Percentiles rank a stretch among this genome's conserved stretches.
phyloP scores from a whole-genome alignment of 2,113 vertebrate genomes.

The Thinocorus orbignyianus region DNA sequence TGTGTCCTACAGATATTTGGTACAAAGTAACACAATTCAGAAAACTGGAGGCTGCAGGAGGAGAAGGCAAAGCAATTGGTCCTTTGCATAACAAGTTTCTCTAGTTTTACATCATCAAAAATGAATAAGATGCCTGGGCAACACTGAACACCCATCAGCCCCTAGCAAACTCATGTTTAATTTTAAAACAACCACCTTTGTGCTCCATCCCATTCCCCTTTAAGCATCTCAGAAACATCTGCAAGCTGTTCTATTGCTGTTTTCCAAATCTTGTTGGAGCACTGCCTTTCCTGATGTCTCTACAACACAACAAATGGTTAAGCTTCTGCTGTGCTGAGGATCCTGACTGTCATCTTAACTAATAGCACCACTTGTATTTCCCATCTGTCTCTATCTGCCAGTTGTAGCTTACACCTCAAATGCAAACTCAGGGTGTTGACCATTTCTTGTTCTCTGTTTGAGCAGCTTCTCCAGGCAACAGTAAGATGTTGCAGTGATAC shows the following conservation, averaged over 20 bases:
- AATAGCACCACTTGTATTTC: not conserved
- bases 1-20: not conserved
- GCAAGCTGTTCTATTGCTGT: not conserved
- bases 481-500: not conserved
- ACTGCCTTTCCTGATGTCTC: not conserved
- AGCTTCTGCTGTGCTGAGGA: not conserved
- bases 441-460: not conserved
- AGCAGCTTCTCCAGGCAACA: not conserved
- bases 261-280: not conserved
- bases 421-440: not conserved
- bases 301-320: not conserved
- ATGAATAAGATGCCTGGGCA: not conserved
- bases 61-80: not conserved
- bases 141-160: not conserved
- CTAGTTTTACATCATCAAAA: not conserved
- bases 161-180: not conserved
- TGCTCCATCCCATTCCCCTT: not conserved
- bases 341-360: not conserved
- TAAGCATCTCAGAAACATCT: not conserved
- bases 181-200: not conserved
- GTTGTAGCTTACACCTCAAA: not conserved
- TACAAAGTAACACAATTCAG: not conserved
- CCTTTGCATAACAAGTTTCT: not conserved
- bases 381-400: not conserved
- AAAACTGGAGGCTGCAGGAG: not conserved